Conservation (phyloP, 2,888 invertebrate genomes). For the Kuschelorhynchus macadamiae region DNA sequence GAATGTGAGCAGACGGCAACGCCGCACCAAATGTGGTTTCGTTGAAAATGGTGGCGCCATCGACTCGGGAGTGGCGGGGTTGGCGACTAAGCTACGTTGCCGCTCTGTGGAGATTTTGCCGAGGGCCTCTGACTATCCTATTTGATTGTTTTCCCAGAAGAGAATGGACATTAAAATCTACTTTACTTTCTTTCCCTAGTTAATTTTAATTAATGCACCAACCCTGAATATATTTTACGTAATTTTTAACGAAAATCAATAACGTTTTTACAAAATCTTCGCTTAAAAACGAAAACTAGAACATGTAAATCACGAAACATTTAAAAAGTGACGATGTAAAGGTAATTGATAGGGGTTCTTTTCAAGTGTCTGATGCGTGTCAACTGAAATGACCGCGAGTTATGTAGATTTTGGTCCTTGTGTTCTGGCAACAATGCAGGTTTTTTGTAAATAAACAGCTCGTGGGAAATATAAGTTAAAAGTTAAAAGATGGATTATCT, state of each 20-base stretch:
- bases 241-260: no score
- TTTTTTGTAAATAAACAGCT: constrained; percentile 38
- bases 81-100: constrained; percentile 28
- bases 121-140: not conserved
- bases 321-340: not conserved
- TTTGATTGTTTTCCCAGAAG: no score
- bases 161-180: no score
- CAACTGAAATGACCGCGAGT: constrained; percentile 46
- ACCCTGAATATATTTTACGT: no score
- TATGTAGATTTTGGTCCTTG: constrained; percentile 36
- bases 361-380: constrained; percentile 42
- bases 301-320: constrained; percentile 7
- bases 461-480: constrained; percentile 34
- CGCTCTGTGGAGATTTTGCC: not conserved
- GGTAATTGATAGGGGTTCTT: constrained; percentile 41
- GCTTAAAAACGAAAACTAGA: constrained; percentile 7
- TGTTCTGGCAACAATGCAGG: constrained; percentile 41
- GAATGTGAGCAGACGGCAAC: constrained; percentile 22
- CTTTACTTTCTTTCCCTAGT: no score
- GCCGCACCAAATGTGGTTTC: constrained; percentile 25
- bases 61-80: constrained; percentile 8
- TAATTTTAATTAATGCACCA: no score
- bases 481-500: constrained; percentile 29
- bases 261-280: no score
- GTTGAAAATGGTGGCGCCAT: constrained; percentile 34